Conservation (phyloP, 2,888 invertebrate species). For the Euplexia lucipara region DNA sequence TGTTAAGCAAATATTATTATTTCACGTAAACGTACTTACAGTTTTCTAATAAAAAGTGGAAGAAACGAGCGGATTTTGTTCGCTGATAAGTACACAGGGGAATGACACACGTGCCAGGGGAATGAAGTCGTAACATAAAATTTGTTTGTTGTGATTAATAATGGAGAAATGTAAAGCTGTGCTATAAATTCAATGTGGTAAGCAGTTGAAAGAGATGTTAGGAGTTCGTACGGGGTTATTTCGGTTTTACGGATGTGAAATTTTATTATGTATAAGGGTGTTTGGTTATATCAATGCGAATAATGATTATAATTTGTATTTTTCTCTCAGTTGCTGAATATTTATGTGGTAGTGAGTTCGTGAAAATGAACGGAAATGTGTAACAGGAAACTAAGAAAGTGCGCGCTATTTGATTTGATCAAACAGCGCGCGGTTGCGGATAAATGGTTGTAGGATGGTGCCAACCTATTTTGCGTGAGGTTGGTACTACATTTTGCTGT, state of each 20-base stretch:
- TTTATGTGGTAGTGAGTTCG: no score
- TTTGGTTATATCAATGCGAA: constrained; percentile 21
- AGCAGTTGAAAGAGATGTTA: constrained; percentile 26
- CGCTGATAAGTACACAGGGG: constrained; percentile 33
- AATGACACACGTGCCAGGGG: constrained; percentile 12
- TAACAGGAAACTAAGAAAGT: no score
- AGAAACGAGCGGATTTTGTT: constrained; percentile 14
- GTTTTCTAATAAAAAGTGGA: constrained; percentile 24
- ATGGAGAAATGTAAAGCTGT: constrained; percentile 29
- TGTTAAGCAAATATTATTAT: constrained; percentile 23
- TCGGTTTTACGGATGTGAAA: constrained; percentile 4
- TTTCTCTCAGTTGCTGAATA: no score
- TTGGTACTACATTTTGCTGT: no score
- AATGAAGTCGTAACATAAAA: constrained; percentile 33
- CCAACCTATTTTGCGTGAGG: no score
- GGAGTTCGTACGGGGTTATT: constrained; percentile 14
- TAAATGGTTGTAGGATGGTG: no score
- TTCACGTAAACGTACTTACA: constrained; percentile 18
- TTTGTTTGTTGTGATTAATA: constrained; percentile 42
- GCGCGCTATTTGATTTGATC: no score
- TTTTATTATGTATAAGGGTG: background rate
- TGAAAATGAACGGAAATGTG: no score
- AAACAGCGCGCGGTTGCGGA: no score
- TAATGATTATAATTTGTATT: no score
- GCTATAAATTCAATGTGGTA: constrained; percentile 28